Conservation (phyloP, 2,113 vertebrate species). For the Takifugu flavidus region DNA sequence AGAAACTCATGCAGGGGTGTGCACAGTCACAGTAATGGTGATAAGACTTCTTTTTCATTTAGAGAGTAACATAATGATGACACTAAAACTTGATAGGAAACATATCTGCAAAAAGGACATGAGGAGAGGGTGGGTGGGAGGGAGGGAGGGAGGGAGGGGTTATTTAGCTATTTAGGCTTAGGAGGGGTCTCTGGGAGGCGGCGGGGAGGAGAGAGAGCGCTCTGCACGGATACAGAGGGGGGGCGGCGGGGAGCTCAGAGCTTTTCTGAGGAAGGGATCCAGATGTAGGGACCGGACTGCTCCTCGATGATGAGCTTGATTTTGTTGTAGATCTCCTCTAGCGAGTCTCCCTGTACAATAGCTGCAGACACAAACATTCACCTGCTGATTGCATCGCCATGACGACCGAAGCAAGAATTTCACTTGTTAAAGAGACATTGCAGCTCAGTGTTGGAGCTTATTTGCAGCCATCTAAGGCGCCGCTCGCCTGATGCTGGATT, state of each 20-base stretch:
- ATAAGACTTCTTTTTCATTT: slow-evolving; percentile 89
- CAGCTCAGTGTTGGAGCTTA: too few relatives aligned
- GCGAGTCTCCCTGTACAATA: slow-evolving; percentile 98
- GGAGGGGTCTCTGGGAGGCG: slow-evolving; percentile 73
- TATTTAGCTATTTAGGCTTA: slow-evolving; percentile 76
- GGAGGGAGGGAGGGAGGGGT: slow-evolving; percentile 66
- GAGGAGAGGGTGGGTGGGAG: slow-evolving; percentile 69
- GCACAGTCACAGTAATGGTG: slow-evolving; percentile 92
- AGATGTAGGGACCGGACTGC: slow-evolving; percentile 99
- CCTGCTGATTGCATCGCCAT: too few relatives aligned
- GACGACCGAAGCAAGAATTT: too few relatives aligned
- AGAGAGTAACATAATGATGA: slow-evolving; percentile 93
- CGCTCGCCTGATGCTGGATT: too few relatives aligned
- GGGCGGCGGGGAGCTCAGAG: slow-evolving; percentile 85
- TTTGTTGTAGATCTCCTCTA: slow-evolving; percentile 99
- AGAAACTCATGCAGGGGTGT: slow-evolving; percentile 96
- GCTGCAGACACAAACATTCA: slow-evolving; percentile 71
- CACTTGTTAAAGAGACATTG: too few relatives aligned
- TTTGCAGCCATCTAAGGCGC: too few relatives aligned
- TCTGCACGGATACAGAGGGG: slow-evolving; percentile 57
- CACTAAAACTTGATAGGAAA: slow-evolving; percentile 98
- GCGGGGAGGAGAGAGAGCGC: slow-evolving; percentile 57
- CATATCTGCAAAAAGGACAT: slow-evolving; percentile 92
- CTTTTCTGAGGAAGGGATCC: slow-evolving; percentile 97
- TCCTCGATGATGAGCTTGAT: slow-evolving; percentile 99